Conservation (phyloP, 2,113 vertebrate species). For the Pluvialis apricaria region DNA sequence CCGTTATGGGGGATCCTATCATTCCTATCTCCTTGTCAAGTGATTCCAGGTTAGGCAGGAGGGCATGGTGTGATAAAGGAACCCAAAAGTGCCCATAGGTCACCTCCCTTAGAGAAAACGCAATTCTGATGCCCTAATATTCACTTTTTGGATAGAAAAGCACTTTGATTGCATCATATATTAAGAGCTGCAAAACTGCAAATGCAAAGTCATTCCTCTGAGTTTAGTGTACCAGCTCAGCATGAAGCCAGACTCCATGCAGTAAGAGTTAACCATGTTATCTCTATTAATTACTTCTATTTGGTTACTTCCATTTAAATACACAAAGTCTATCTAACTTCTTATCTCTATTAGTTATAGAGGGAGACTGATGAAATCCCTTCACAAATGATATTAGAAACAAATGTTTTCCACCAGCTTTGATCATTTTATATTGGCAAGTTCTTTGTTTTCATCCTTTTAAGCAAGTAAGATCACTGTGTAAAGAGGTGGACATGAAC, state of each 20-base stretch:
- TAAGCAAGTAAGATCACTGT: neutral
- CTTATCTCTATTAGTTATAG: neutral
- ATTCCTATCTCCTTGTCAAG: neutral
- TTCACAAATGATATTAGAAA: constrained; percentile 22
- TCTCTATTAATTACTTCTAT: neutral
- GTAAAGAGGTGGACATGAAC: neutral
- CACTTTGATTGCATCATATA: neutral
- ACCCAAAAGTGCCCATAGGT: accelerated
- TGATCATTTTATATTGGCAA: neutral
- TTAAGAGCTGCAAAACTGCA: neutral
- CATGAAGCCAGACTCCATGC: neutral
- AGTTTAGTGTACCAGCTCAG: neutral
- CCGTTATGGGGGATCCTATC: neutral
- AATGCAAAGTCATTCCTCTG: neutral
- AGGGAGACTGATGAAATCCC: constrained; percentile 9
- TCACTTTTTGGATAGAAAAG: neutral
- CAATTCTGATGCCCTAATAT: neutral
- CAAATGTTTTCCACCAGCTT: constrained; percentile 29
- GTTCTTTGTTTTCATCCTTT: constrained; percentile 9
- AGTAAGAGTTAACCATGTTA: neutral
- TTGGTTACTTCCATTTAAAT: neutral
- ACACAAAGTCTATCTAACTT: neutral
- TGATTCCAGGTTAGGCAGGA: neutral
- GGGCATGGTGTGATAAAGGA: neutral
- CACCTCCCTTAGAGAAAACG: neutral